These are phyloP conservation scores for Synodontis membranacea DNA, from an alignment of 2,113 vertebrate species.

Conservation along the genomic window DNA sequence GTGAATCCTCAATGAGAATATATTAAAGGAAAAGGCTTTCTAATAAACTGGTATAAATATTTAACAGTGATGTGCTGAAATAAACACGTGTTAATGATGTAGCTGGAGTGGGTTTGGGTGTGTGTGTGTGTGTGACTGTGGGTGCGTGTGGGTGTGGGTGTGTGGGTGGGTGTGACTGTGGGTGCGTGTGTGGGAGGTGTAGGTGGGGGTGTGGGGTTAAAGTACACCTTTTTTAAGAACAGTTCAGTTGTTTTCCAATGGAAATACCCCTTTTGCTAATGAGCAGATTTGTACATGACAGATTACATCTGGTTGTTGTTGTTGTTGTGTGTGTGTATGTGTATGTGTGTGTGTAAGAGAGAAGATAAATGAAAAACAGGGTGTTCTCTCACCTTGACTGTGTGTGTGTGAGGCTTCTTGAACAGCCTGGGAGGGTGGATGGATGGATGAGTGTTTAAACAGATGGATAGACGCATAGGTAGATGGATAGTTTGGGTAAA, in stretches of 20 bases:
- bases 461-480: background rate
- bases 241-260: background rate
- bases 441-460: background rate
- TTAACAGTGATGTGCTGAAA: background rate
- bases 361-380: constrained; percentile 16
- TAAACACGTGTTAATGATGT: background rate
- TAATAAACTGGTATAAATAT: background rate
- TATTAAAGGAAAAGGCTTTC: background rate
- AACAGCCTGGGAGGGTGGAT: background rate
- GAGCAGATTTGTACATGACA: constrained; percentile 9
- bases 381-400: constrained; percentile 5
- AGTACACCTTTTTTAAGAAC: background rate
- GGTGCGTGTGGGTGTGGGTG: background rate
- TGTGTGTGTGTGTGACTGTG: background rate
- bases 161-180: background rate
- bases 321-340: background rate
- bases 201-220: background rate
- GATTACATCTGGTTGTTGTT: background rate
- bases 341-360: background rate
- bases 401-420: background rate
- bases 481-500: background rate
- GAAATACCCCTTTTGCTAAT: constrained; percentile 4
- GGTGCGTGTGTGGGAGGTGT: background rate
- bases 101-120: background rate
- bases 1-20: background rate